Evolutionary conservation across 2,888 invertebrate species (phyloP).

Genomic region (Hirtodrosophila alboralis): DNA sequence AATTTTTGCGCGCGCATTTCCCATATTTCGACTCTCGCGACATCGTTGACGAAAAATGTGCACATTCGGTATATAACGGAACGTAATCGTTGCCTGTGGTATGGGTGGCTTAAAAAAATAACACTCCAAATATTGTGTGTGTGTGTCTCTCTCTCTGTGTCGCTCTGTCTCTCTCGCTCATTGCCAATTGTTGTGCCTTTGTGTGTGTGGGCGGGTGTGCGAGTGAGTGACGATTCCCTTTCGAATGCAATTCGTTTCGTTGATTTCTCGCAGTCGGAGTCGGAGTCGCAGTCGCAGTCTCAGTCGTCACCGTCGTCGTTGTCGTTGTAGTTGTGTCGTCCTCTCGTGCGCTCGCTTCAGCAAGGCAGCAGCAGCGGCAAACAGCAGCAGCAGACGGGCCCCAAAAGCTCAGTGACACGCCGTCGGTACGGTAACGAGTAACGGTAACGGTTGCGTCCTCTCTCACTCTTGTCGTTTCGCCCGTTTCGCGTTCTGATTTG

Average conservation of each 20-base stretch:
- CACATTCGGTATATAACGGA: conserved; percentile 67
- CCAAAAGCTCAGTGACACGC: conserved; percentile 81
- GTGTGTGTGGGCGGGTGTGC: conserved; percentile 47
- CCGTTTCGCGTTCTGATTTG: conserved; percentile 44
- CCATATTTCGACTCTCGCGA: conserved; percentile 53
- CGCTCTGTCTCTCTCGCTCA: conserved; percentile 28
- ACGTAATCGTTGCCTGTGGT: conserved; percentile 32
- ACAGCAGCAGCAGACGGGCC: conserved; percentile 21
- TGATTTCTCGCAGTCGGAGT: conserved; percentile 74
- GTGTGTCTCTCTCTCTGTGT: conserved; percentile 13
- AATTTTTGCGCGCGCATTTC: conserved; percentile 79
- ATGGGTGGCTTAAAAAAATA: conserved; percentile 74
- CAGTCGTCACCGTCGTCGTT: conserved; percentile 27
- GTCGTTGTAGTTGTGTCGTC: conserved; percentile 27
- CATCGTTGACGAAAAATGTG: conserved; percentile 42
- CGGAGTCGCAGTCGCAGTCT: conserved; percentile 26
- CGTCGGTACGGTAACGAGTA: conserved; percentile 78
- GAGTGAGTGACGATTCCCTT: conserved; percentile 75
- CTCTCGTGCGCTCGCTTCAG: conserved; percentile 45
- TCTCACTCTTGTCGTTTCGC: conserved; percentile 15
- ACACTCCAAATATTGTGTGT: conserved; percentile 47
- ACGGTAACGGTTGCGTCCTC: conserved; percentile 39
- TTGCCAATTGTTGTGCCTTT: conserved; percentile 48
- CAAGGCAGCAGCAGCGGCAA: conserved; percentile 9
- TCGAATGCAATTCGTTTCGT: conserved; percentile 79